phyloP scores from a whole-genome alignment of 2,113 vertebrate species.

The Gasterosteus aculeatus region DNA sequence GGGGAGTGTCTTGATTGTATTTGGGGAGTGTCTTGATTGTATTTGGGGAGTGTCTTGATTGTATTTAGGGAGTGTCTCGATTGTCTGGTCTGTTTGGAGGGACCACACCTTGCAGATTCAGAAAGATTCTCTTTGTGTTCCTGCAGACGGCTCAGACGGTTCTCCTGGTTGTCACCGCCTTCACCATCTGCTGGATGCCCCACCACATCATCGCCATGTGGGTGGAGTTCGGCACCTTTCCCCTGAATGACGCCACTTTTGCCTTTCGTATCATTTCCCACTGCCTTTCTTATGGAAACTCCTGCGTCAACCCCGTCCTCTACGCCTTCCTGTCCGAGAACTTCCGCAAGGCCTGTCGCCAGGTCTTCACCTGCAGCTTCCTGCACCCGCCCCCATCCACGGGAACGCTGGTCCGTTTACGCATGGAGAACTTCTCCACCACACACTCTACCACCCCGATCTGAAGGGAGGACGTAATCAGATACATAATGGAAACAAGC shows the following conservation, averaged over 20 bases:
- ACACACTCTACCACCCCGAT: constrained; percentile 79
- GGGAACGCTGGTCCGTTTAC: constrained; percentile 74
- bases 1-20: too few relatives aligned
- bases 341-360: constrained; percentile 82
- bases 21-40: neutral
- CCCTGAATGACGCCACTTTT: constrained; percentile 83
- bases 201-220: constrained; percentile 88
- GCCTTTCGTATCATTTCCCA: constrained; percentile 85
- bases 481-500: neutral
- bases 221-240: constrained; percentile 86
- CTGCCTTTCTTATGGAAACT: constrained; percentile 86
- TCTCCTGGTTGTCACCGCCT: constrained; percentile 81
- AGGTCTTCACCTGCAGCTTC: constrained; percentile 77
- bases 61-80: neutral
- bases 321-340: constrained; percentile 88
- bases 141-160: constrained; percentile 85
- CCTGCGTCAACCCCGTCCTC: constrained; percentile 87
- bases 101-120: neutral
- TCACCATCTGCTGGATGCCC: constrained; percentile 87
- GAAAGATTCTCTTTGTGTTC: neutral
- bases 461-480: neutral
- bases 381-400: constrained; percentile 33
- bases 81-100: neutral
- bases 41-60: neutral
- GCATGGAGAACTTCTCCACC: constrained; percentile 84